phyloP scores from a whole-genome alignment of 2,797 vertebrate genomes.

The Novumbra hubbsi region DNA sequence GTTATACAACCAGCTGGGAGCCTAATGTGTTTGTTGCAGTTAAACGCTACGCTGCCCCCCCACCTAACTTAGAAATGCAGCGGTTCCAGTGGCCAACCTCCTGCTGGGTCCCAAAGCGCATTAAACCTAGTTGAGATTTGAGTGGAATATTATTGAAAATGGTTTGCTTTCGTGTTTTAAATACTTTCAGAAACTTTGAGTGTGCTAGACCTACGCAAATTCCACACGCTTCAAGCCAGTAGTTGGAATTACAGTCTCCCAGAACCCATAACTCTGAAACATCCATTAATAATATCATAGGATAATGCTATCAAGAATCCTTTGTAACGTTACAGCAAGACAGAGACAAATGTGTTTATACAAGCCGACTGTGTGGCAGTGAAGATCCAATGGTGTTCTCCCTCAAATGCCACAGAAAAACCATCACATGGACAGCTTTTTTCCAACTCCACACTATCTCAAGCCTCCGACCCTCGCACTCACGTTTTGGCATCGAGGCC shows the following conservation, averaged over 20 bases:
- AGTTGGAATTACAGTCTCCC: conserved; percentile 9
- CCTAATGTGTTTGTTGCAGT: conserved; percentile 53
- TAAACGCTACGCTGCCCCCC: conserved; percentile 20
- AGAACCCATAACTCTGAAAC: neutral
- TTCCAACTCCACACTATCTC: too few relatives aligned
- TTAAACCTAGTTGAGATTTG: conserved; percentile 50
- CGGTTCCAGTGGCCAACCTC: conserved; percentile 31
- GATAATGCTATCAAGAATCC: neutral
- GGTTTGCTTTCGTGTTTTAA: conserved; percentile 19
- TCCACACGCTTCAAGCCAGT: neutral
- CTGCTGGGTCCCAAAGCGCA: conserved; percentile 26
- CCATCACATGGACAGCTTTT: too few relatives aligned
- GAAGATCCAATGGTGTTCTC: too few relatives aligned
- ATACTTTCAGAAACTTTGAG: conserved; percentile 20
- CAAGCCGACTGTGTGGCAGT: conserved; percentile 10
- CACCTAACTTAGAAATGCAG: conserved; percentile 30
- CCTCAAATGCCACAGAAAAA: too few relatives aligned
- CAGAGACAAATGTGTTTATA: conserved; percentile 18
- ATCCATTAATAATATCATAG: neutral
- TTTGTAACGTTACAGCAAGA: conserved; percentile 17
- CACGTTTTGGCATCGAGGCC: too few relatives aligned
- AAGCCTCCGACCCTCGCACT: too few relatives aligned
- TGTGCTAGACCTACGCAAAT: neutral
- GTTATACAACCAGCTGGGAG: conserved; percentile 24
- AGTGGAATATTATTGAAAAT: conserved; percentile 24